Evolutionary conservation across 92 coral and sea anemone genomes (phyloP), one percentile per base, ranked within the genome.

Genomic region (Parazoanthus swiftii): DNA sequence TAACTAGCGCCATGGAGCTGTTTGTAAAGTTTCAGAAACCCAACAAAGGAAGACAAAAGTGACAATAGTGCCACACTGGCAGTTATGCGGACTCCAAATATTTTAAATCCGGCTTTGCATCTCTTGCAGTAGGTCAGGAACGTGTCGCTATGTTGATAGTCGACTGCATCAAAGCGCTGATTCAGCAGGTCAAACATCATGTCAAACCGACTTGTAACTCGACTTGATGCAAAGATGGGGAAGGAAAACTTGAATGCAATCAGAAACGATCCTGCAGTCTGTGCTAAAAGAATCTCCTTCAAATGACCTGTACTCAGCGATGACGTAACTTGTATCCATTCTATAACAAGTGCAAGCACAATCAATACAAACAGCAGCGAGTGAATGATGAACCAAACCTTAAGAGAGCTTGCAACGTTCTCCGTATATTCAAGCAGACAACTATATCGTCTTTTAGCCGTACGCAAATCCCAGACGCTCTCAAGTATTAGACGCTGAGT

Each of bases 161-260:
- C 88, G 21, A 63, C 86, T 15, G 91, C 91, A 80, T 72, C 44
- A 82, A 90, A 91, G 18, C 85, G 68, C 42, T 89, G 77, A 79
- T 91, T 91, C 42, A 93, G 63, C 21, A 37, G 44, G 56, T 79
- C 83, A 70, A 89, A 93, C 93, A 91, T 89, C 29, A 43, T 84
- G 66, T 91, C 93, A 83, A 86, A 93, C 29, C 86, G 81, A n/a
- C 91, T 86, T 81, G 95, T 93, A 25, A 89, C 93, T 80, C 85
- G 81, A 77, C 95, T 91, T 29, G 95, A 91, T 18, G 92, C 89
- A 68, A 86, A 73, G 58, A 93, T 72, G 8, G 95, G 93, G 50
- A 93, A 93, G 3, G 93, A 92, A 88, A 89, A 93, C 80, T 90
- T 91, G 90, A 90, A 88, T 3, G 95, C 89, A 26, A 90, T 91